Evolutionary conservation across 1,140 invertebrate species (phyloP), one percentile per base, ranked within the genome.

Genomic region (Drosophila lacertosa): DNA sequence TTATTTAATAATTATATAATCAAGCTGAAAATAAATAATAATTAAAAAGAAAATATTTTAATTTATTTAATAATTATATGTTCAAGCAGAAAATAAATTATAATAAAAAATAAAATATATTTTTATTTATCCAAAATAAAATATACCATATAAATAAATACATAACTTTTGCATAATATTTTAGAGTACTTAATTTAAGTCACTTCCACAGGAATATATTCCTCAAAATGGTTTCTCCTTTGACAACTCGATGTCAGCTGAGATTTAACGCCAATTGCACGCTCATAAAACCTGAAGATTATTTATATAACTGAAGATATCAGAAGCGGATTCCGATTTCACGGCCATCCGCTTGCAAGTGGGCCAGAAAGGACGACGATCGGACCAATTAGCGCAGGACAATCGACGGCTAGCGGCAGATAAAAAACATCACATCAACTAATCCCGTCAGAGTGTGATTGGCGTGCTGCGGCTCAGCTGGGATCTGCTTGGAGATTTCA

Each of bases 381-480:
- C 81, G 73, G 60, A 53, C 81, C 82, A 84, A 84, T 84, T 84
- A 84, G 73, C 51, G 18, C 32, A 40, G 72, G 55, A 68, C 55
- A 68, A 63, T 40, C 35, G 33, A 42, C 11, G 48, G n/a, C 9
- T 37, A n/a, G 24, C 3, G 7, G n/a, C 4, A 69, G 50, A 73
- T 81, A 77, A 84, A 86, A 86, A 86, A 73, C 37, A 64, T 26
- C 35, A 60, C 73, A 70, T 67, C 47, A 47, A 40, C 57, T 86
- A 86, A 86, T 86, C 82, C 82, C 59, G 77, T 88, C 81, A 74
- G 82, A 70, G 77, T 81, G 81, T 84, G 81, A 84, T 86, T 84
- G 81, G 81, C 82, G 64, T 72, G 69, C 73, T 80, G 57, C 64
- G 53, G 45, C 64, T 62, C 50, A 50, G 59, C 22, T 15, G 39